Evolutionary conservation across 2,888 invertebrate genomes (phyloP).

Genomic region (Apamea crenata): DNA sequence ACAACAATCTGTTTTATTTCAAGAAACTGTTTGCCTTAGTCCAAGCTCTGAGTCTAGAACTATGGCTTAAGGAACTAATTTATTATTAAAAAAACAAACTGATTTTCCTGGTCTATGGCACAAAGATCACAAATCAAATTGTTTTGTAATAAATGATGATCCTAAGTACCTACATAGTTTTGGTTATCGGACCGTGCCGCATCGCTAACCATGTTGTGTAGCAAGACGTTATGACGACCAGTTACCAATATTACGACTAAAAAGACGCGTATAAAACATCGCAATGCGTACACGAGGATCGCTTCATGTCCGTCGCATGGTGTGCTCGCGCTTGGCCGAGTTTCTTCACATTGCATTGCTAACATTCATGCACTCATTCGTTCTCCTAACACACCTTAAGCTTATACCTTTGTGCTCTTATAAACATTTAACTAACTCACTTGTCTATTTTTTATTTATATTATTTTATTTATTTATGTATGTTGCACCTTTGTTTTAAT

Average conservation of each 20-base stretch:
- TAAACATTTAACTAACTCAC: slow-evolving; percentile 27
- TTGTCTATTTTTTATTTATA: slow-evolving; percentile 15
- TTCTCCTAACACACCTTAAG: slow-evolving; percentile 24
- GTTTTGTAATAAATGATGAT: slow-evolving; percentile 5
- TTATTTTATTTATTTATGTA: slow-evolving; percentile 41
- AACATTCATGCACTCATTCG: slow-evolving; percentile 38
- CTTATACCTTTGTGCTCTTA: slow-evolving; percentile 35
- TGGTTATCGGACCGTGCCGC: neutral
- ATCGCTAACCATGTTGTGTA: neutral
- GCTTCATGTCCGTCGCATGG: slow-evolving; percentile 67
- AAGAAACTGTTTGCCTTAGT: neutral
- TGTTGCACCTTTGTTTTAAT: slow-evolving; percentile 23
- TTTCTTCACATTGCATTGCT: slow-evolving; percentile 55
- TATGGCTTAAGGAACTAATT: neutral
- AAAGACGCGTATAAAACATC: slow-evolving; percentile 55
- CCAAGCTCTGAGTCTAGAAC: neutral
- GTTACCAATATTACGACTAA: neutral
- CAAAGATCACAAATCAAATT: neutral
- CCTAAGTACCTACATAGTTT: neutral
- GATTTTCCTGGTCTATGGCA: neutral
- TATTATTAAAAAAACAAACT: no score
- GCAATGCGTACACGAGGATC: slow-evolving; percentile 35
- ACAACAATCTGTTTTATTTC: neutral
- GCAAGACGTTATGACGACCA: neutral
- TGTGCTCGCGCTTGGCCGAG: slow-evolving; percentile 66